These are phyloP conservation scores for Prietella phreatophila DNA, from an alignment of 2,113 vertebrate genomes.

Conservation along the genomic window DNA sequence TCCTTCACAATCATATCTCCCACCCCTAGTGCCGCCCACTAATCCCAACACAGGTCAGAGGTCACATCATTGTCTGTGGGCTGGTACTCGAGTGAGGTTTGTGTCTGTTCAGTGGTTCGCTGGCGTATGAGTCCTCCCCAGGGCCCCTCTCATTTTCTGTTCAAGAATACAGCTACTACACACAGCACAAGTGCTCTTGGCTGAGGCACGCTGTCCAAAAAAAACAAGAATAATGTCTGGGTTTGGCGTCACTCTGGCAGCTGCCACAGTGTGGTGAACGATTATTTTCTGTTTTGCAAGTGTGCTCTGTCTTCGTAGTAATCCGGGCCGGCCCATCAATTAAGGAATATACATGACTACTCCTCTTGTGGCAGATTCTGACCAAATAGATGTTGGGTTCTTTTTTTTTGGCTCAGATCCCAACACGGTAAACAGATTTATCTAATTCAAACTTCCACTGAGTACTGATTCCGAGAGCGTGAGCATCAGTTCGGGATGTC, in stretches of 20 bases:
- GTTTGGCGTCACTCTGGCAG: not conserved
- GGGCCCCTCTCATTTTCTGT: not conserved
- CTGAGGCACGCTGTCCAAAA: not conserved
- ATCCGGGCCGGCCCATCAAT: not conserved
- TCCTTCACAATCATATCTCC: not conserved
- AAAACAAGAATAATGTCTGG: not conserved
- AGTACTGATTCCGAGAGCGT: too few relatives aligned
- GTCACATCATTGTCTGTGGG: not conserved
- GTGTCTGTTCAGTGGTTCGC: not conserved
- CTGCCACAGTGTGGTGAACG: not conserved
- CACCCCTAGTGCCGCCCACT: not conserved
- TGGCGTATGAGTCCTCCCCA: not conserved
- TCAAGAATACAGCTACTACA: not conserved
- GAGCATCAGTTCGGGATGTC: too few relatives aligned
- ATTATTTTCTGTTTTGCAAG: conserved; percentile 20
- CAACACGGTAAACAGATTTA: not conserved
- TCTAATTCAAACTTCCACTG: not conserved
- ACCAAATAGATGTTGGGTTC: not conserved
- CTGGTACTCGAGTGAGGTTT: not conserved
- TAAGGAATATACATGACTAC: not conserved
- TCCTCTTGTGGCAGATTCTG: not conserved
- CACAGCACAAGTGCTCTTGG: not conserved
- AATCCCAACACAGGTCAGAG: not conserved
- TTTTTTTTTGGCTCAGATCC: not conserved
- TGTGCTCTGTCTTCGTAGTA: not conserved